Percentiles rank a stretch among this genome's conserved stretches.
Evolutionary conservation across 2,113 vertebrate genomes (phyloP).

Genomic region (Datnioides undecimradiatus): DNA sequence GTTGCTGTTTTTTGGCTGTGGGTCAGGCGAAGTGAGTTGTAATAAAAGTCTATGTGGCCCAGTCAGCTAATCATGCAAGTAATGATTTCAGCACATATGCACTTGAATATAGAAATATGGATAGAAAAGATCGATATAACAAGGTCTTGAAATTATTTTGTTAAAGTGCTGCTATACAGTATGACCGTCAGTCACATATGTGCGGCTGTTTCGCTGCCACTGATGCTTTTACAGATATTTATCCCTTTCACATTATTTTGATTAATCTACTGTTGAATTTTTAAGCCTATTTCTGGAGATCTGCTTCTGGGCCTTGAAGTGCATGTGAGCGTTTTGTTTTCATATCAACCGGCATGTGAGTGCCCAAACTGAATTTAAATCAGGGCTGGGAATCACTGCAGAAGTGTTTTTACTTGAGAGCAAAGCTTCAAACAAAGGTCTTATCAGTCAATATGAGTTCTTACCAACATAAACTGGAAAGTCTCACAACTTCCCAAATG

Average conservation of each 20-base stretch:
- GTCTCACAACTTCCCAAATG: not conserved
- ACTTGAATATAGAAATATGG: too few relatives aligned
- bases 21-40: too few relatives aligned
- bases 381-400: conserved; percentile 15
- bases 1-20: too few relatives aligned
- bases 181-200: not conserved
- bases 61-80: too few relatives aligned
- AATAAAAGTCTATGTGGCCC: too few relatives aligned
- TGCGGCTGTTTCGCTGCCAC: not conserved
- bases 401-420: not conserved
- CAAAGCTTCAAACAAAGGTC: conserved; percentile 27
- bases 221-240: not conserved
- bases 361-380: conserved; percentile 28
- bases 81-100: too few relatives aligned
- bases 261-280: not conserved
- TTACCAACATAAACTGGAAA: not conserved
- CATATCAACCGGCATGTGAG: not conserved
- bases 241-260: not conserved
- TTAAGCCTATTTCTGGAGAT: conserved; percentile 1
- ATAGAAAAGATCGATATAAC: not conserved
- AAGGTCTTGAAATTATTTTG: not conserved
- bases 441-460: not conserved
- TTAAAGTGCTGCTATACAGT: not conserved
- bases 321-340: conserved; percentile 2
- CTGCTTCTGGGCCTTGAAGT: not conserved